These are phyloP conservation scores for Himalopsyche kuldschensis DNA, from an alignment of 2,888 invertebrate genomes.

Conservation along the genomic window DNA sequence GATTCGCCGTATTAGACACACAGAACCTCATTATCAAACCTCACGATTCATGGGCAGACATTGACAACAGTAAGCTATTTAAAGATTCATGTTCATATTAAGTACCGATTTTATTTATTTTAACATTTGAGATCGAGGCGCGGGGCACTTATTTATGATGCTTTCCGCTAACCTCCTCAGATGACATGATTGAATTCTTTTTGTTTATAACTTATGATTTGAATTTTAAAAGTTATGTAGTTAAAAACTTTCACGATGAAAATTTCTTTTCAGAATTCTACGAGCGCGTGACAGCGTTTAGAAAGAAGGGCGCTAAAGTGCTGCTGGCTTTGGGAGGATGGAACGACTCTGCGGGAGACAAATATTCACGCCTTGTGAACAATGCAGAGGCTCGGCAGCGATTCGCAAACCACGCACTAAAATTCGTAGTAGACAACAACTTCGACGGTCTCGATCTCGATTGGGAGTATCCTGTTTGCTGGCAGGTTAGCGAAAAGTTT, in stretches of 20 bases:
- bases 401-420: conserved; percentile 74
- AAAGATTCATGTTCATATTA: conserved; percentile 3
- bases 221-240: too few species aligned
- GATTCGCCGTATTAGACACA: conserved; percentile 84
- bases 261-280: conserved; percentile 68
- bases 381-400: conserved; percentile 68
- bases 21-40: conserved; percentile 76
- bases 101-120: too few species aligned
- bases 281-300: conserved; percentile 77
- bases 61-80: conserved; percentile 73
- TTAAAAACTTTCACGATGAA: too few species aligned
- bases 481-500: conserved; percentile 64
- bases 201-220: too few species aligned
- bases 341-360: conserved; percentile 91
- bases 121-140: too few species aligned
- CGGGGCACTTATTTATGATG: too few species aligned
- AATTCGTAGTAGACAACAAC: conserved; percentile 76
- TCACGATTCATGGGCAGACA: conserved; percentile 86
- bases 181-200: too few species aligned
- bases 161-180: too few species aligned
- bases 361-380: conserved; percentile 82
- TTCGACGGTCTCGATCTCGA: conserved; percentile 92
- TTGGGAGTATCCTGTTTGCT: conserved; percentile 93
- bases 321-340: conserved; percentile 90
- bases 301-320: conserved; percentile 74